Evolutionary conservation across 2,888 invertebrate genomes (phyloP), one percentile per base, ranked within the genome.

Genomic region (Drosophila lutescens): DNA sequence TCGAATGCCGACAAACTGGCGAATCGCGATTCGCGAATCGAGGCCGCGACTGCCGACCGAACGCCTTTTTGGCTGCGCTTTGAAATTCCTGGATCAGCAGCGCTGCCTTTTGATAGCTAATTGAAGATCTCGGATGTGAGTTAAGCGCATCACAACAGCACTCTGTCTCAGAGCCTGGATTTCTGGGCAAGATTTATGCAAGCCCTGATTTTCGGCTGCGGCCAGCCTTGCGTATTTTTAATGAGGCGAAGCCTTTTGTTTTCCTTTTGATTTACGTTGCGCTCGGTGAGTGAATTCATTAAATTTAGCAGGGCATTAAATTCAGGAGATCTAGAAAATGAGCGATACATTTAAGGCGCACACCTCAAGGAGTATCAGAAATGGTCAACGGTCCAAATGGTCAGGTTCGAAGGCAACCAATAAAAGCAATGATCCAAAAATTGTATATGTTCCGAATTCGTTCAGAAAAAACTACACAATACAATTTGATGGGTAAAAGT

Each of bases 91-190:
- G 62, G 56, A 62, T 71, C 70, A 57, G 51, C 72, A 78, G 55
- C 61, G 60, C 55, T 55, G 46, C 51, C 56, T 78, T 81, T 79
- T 73, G 88, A 90, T 90, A 84, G 78, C 90, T 90, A 90, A 90
- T 90, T 90, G 90, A 86, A 90, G 90, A 90, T 90, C 84, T 87
- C 70, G 65, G 55, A 61, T 57, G 69, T 46, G 53, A 75, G 80
- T 86, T 88, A 83, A 80, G 78, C 81, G 30, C 68, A 57, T 61
- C 70, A 60, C 59, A 32, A 55, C 62, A 63, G 56, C 47, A 38
- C 12, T 41, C 50, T 50, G 61, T 30, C 36, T n/a, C 47, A 47
- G 58, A 54, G 58, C 12, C 55, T 17, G 62, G 47, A 62, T 56
- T 55, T 41, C 32, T 62, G 62, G 32, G 38, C 47, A 62, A 66